These are phyloP conservation scores for Chaetops frenatus DNA, from an alignment of 2,113 vertebrate species.

Conservation along the genomic window DNA sequence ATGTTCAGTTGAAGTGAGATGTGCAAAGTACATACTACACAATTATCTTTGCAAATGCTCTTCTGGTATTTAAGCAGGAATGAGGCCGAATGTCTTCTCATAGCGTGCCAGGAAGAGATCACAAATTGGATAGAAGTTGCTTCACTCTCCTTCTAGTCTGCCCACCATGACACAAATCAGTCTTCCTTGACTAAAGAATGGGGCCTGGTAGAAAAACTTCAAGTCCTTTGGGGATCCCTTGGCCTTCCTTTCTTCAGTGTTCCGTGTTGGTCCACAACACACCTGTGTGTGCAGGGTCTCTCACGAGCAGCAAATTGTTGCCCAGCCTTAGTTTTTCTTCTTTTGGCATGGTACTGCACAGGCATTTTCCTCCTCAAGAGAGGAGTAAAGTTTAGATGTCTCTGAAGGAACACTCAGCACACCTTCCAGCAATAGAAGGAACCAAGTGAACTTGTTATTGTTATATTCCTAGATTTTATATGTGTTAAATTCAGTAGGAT, in stretches of 20 bases:
- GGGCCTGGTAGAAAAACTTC: neutral
- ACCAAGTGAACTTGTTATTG: neutral
- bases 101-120: neutral
- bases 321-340: neutral
- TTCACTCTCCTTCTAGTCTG: neutral
- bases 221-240: neutral
- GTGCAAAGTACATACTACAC: neutral
- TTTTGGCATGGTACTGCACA: rapidly evolving
- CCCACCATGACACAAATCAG: too few species aligned
- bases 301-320: neutral
- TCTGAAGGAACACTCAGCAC: neutral
- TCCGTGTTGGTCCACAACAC: neutral
- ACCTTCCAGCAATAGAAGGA: neutral
- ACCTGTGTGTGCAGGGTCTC: rapidly evolving
- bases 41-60: neutral
- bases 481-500: neutral
- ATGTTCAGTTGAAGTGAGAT: neutral
- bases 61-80: neutral
- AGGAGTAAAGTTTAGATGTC: rapidly evolving
- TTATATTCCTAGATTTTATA: neutral
- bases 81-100: neutral
- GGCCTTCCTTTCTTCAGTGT: neutral
- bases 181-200: neutral
- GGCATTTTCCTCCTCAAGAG: neutral
- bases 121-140: neutral